Base-by-base conservation (phyloP, 1,140 invertebrate genomes). In the Uloborus diversus region DNA sequence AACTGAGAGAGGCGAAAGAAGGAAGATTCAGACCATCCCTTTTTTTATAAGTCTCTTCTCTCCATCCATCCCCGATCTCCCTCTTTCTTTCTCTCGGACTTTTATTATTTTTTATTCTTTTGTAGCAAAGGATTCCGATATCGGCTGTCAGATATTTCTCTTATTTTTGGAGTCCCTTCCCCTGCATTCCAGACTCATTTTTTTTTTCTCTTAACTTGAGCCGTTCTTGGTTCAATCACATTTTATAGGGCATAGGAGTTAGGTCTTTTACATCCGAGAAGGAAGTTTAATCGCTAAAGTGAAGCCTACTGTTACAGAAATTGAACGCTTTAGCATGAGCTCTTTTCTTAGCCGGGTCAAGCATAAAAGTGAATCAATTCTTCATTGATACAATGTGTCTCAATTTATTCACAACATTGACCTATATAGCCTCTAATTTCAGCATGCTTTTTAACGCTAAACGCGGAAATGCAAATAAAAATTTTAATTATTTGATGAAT, bases 151-250 rank as follows among this genome's bases (percentile, higher is more conserved):
- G 61, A 75, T 75, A 75, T 75, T 53, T 37, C 71, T 64, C 47
- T 71, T 61, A 42, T 73, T 61, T 70, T 20, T 56, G 9, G 56
- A 27, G 2, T 33, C 47, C n/a, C 30, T 27, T 68, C 49, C 9
- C 30, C 23, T 68, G 47, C n/a, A n/a, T n/a, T n/a, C n/a, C n/a
- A n/a, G n/a, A n/a, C n/a, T n/a, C n/a, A n/a, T n/a, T n/a, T n/a
- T n/a, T n/a, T 11, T 35, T 33, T n/a, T 33, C 51, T n/a, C 33
- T 68, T 56, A 35, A 17, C 35, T 30, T 30, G 23, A 20, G 25
- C 57, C 71, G 57, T 64, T 75, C 53, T 75, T 17, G 65, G 71
- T 75, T 23, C 71, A 75, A 75, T 75, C 71, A 64, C 71, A 64
- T 75, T 75, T 75, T 75, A 75, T 75, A 64, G 71, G 59, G 71